A percentile compares a stretch with the other conserved stretches of the same genome.
These are phyloP conservation scores for Alectoris magna DNA, from an alignment of 2,797 vertebrate genomes.

Conservation along the genomic window DNA sequence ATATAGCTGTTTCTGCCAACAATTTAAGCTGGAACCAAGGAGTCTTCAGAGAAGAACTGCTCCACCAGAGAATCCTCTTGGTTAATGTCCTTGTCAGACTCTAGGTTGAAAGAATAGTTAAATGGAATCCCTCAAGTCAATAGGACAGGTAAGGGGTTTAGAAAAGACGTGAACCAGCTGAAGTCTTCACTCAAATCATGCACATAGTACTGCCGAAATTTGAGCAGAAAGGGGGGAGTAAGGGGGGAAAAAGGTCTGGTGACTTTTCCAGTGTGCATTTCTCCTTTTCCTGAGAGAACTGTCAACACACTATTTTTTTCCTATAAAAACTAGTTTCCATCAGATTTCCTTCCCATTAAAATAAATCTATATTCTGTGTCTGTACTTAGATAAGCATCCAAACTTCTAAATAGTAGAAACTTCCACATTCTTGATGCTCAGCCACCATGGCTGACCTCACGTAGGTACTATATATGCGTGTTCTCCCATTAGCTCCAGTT, in stretches of 20 bases:
- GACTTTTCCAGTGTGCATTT: not conserved
- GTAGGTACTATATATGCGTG: not conserved
- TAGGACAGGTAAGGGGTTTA: not conserved
- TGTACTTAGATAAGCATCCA: not conserved
- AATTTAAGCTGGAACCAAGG: rapidly evolving
- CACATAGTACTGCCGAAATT: not conserved
- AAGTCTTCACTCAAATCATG: not conserved
- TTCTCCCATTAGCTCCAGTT: not conserved
- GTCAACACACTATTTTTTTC: rapidly evolving
- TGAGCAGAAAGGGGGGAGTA: not conserved
- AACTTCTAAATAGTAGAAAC: not conserved
- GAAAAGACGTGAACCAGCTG: not conserved
- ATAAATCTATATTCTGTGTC: not conserved
- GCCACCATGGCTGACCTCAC: not conserved
- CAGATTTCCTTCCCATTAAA: not conserved
- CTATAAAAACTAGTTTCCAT: not conserved
- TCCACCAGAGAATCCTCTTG: not conserved
- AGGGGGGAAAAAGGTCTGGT: rapidly evolving
- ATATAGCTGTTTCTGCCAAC: not conserved
- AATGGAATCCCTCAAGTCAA: not conserved
- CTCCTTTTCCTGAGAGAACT: not conserved
- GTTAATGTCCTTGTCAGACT: not conserved
- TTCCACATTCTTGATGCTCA: not conserved
- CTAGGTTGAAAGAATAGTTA: not conserved
- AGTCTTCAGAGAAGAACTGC: not conserved